Base-by-base conservation (phyloP, 2,888 invertebrate genomes). In the Meteorus cinctellus region DNA sequence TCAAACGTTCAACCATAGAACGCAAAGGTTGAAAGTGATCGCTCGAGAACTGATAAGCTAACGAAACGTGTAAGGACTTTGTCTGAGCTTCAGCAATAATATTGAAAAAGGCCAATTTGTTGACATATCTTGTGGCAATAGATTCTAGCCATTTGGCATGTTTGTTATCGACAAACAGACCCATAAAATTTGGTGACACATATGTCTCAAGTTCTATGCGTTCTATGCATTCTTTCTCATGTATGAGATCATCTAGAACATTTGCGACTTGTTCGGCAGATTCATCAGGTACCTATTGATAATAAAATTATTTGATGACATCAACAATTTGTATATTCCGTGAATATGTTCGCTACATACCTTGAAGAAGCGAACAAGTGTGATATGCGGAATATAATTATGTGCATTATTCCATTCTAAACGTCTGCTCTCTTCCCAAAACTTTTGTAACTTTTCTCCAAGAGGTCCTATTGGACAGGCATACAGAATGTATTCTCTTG, bases 381-480 rank as follows among this genome's bases (percentile, higher is more conserved):
- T 97, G 80, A 97, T 95, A 86, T 97, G 97, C 1, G 97, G 97
- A 77, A 96, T 94, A 89, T 94, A 96, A 88, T 96, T 96, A 85
- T 97, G 97, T 0, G 96, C 96, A 29, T 96, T 96, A 90, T 97
- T 97, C 95, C 97, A 96, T 6, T 95, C 95, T 14, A 93, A 89
- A 45, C 92, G 90, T 82, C 93, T 93, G 0, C 96, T 96, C 85
- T 94, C 95, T 1, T 93, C 91, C 95, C 95, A 96, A 89, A 96
- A 97, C 70, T 92, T 92, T 68, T 94, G 92, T 27, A 96, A 89
- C 84, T 95, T 94, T 73, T 93, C 93, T 0, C 95, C 90, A 80
- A 97, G 92, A 0, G 92, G 90, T 2, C 96, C 96, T 0, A 94
- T 94, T 1, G 97, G 97, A 86, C 96, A 97, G 1, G 95, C 94